These are phyloP conservation scores for Rallus limicola DNA, from an alignment of 2,113 vertebrate genomes.

Conservation along the genomic window DNA sequence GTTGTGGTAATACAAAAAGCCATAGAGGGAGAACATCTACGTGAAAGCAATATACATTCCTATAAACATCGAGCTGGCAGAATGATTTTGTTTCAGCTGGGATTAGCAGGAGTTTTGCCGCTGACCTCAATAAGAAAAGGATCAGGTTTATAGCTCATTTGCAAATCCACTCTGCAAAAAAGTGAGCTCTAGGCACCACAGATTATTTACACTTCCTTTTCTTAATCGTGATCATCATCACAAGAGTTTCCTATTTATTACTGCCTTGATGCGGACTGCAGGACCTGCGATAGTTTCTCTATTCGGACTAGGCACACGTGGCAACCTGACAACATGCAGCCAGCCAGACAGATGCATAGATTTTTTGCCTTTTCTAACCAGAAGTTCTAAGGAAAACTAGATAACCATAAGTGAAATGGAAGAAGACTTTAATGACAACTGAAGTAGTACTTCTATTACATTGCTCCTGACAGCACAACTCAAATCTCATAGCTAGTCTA, in stretches of 20 bases:
- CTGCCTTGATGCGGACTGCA: background rate
- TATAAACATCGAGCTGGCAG: background rate
- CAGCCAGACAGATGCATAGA: background rate
- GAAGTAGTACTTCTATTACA: background rate
- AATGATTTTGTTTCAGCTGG: slow-evolving; percentile 32
- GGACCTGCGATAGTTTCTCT: slow-evolving; percentile 4
- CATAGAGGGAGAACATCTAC: background rate
- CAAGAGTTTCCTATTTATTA: slow-evolving; percentile 21
- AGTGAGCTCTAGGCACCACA: background rate
- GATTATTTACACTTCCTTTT: slow-evolving; percentile 35
- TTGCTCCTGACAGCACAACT: background rate
- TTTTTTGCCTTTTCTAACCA: slow-evolving; percentile 10
- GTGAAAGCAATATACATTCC: background rate
- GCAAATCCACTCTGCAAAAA: slow-evolving; percentile 23
- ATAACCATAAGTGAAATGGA: background rate
- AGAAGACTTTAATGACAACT: background rate
- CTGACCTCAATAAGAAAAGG: slow-evolving; percentile 43
- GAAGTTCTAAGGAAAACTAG: background rate
- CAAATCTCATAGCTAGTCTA: background rate
- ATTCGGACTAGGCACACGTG: background rate
- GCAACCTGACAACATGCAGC: background rate
- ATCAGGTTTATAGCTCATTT: slow-evolving; percentile 47
- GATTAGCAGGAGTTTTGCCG: slow-evolving; percentile 39
- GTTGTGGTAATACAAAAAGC: background rate
- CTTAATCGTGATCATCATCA: background rate